These are phyloP conservation scores for Prunella strophiata DNA, from an alignment of 2,797 vertebrate species.

Conservation along the genomic window DNA sequence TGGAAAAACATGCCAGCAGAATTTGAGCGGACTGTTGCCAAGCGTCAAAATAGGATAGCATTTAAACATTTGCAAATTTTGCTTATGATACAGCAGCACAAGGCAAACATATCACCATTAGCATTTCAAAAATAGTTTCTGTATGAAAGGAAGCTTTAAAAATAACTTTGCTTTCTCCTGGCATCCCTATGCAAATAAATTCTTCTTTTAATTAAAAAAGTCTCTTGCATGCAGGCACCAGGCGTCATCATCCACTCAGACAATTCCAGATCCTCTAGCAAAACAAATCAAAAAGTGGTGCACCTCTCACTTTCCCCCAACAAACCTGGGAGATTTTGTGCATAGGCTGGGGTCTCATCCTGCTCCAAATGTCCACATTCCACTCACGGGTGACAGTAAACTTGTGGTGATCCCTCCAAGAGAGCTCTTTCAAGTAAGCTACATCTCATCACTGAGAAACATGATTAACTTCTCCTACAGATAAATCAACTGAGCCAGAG, in stretches of 20 bases:
- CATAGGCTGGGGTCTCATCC: background rate
- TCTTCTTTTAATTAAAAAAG: slow-evolving; percentile 57
- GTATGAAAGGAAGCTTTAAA: slow-evolving; percentile 62
- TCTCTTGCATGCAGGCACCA: background rate
- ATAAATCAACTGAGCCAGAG: background rate
- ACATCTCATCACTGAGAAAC: background rate
- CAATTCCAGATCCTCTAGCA: background rate
- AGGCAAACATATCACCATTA: slow-evolving; percentile 62
- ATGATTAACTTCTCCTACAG: background rate
- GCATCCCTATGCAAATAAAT: slow-evolving; percentile 55
- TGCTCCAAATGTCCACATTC: background rate
- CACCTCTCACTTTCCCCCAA: background rate
- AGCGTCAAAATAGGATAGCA: slow-evolving; percentile 32
- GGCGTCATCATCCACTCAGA: background rate
- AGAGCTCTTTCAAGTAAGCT: background rate
- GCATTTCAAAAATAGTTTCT: slow-evolving; percentile 71
- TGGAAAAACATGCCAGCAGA: slow-evolving; percentile 49
- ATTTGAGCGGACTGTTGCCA: slow-evolving; percentile 26
- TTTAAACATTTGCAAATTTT: slow-evolving; percentile 69
- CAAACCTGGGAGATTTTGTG: background rate
- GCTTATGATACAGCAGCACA: slow-evolving; percentile 19
- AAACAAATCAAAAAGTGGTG: background rate
- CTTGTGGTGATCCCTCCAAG: background rate
- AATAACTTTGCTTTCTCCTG: slow-evolving; percentile 41
- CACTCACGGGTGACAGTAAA: background rate